phyloP scores from a whole-genome alignment of 2,888 invertebrate species.

The Heliconius sara region DNA sequence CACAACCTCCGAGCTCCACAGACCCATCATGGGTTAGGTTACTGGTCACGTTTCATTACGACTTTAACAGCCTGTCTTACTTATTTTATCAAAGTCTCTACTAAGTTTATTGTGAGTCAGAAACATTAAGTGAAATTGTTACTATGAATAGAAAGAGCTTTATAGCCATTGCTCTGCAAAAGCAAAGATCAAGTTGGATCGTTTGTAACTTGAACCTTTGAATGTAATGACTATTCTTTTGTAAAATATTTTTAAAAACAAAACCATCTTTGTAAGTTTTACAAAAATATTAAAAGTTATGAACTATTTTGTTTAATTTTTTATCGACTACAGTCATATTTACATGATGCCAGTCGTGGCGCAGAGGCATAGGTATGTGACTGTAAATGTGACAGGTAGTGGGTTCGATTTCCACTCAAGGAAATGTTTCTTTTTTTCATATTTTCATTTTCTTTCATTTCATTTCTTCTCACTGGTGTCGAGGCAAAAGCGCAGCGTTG shows the following conservation, averaged over 20 bases:
- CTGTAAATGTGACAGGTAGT: no score
- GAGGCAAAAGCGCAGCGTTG: no score
- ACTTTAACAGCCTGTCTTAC: neutral
- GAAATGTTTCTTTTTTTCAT: no score
- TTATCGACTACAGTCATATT: no score
- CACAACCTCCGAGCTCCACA: no score
- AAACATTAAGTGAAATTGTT: constrained; percentile 26
- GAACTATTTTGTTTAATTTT: neutral
- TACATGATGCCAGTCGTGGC: no score
- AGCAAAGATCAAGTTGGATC: constrained; percentile 34
- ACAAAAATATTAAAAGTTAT: neutral
- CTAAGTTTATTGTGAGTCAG: constrained; percentile 18
- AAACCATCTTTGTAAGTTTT: neutral
- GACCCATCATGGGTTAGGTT: neutral
- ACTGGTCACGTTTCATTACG: neutral
- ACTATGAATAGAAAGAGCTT: constrained; percentile 27
- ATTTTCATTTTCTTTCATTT: no score
- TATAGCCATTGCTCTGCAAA: constrained; percentile 27
- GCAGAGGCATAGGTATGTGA: no score
- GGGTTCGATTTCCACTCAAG: no score
- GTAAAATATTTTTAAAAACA: constrained; percentile 20
- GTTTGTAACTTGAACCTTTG: constrained; percentile 32
- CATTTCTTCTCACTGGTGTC: no score
- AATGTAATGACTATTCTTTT: constrained; percentile 34
- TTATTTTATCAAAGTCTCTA: constrained; percentile 17